Conservation (phyloP, 1,140 invertebrate genomes). For the Amyelois transitella region DNA sequence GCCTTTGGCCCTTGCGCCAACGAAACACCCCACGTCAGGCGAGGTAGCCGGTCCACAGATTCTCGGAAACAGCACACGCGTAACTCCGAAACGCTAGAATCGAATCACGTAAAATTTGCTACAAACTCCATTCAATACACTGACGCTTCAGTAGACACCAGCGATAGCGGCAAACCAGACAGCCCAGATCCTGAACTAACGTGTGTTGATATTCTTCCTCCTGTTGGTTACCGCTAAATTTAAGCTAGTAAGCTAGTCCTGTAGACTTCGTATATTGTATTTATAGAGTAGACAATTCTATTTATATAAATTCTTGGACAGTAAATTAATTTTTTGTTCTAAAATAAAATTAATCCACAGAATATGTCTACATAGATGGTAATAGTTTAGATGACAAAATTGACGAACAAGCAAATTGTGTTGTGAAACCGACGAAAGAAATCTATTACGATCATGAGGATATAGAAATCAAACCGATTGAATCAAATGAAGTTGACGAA, state of each 20-base stretch:
- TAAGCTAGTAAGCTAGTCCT: slow-evolving; percentile 26
- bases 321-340: slow-evolving; percentile 18
- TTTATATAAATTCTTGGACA: background rate
- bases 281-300: background rate
- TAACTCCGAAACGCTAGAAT: slow-evolving; percentile 10
- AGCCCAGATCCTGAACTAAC: slow-evolving; percentile 54
- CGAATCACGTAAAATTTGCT: slow-evolving; percentile 28
- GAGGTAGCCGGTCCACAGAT: slow-evolving; percentile 60
- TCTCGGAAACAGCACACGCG: slow-evolving; percentile 15
- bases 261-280: slow-evolving; percentile 15
- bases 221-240: slow-evolving; percentile 60
- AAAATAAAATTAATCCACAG: slow-evolving; percentile 50
- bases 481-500: slow-evolving; percentile 47
- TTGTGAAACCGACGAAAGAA: slow-evolving; percentile 8
- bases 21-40: slow-evolving; percentile 48
- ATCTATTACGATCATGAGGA: slow-evolving; percentile 20
- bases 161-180: slow-evolving; percentile 62
- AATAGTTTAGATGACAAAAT: slow-evolving; percentile 26
- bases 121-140: slow-evolving; percentile 36
- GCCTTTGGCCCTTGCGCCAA: slow-evolving; percentile 81
- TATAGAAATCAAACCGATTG: slow-evolving; percentile 30
- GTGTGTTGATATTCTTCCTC: slow-evolving; percentile 58
- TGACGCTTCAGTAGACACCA: slow-evolving; percentile 60
- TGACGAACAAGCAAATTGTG: slow-evolving; percentile 24
- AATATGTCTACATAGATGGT: slow-evolving; percentile 30